Evolutionary conservation across 2,888 invertebrate genomes (phyloP), one percentile per base, ranked within the genome.

Genomic region (Drosophila longiperda): DNA sequence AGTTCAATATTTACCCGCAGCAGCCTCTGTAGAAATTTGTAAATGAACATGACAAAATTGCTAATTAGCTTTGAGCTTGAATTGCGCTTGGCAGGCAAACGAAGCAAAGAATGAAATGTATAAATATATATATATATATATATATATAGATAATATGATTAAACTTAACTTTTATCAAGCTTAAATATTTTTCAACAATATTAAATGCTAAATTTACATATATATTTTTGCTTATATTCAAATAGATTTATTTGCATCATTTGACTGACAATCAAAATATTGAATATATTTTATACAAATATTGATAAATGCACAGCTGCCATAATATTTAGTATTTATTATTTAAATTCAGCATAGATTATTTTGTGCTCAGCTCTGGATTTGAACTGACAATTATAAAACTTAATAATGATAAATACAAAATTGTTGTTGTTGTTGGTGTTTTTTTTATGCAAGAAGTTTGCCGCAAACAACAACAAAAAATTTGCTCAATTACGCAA

Each of bases 1-100:
- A 26, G 49, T 26, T 49, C 9, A 58, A 48, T 26, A 69, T 34
- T 48, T 36, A 48, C 49, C 20, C 20, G 60, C 48, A 54, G 61
- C 2, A 54, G 61, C 2, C 55, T 57, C 67, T 60, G 17, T 36
- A 74, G 64, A 62, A 49, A 61, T 70, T 79, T 71, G 64, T 36
- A 71, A 77, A 71, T 71, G 58, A 68, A 67, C 63, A 63, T 54
- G 65, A 42, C 38, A 64, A 75, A 71, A 64, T 72, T 62, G 77
- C 53, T 71, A 82, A 82, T 82, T 72, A 73, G 66, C 66, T 71
- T 59, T 74, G 59, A 67, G 64, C 69, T 75, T 74, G 57, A 64
- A 65, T 33, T 17, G 12, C n/a, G 57, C 45, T 55, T 49, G 52
- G 49, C 54, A 58, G 42, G 8, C 4, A 29, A 29, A 29, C 29